Evolutionary conservation across 2,888 invertebrate genomes (phyloP), one percentile per base, ranked within the genome.

Genomic region (Camptogramma bilineatum): DNA sequence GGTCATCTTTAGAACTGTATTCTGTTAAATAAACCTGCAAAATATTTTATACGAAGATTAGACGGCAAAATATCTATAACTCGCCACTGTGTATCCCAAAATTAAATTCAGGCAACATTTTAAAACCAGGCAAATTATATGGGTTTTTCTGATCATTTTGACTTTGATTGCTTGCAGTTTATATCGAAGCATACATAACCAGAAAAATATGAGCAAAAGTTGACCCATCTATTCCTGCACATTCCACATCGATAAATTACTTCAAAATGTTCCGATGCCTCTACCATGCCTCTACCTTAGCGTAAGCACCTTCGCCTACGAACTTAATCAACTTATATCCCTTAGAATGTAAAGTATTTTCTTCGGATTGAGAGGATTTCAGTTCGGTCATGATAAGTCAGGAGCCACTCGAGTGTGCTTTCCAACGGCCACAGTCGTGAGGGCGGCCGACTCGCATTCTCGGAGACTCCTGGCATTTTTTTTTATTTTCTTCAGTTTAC

Each of bases 261-360:
- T 46, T 46, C 0, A 46, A 2, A 18, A 28, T 13, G 10, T 13
- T 13, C 17, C 62, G 47, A 63, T 59, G 44, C 42, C 39, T 51
- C 57, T 66, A 96, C 97, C 93, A 63, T 59, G 44, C 42, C 39
- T 51, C 57, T 66, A 96, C 97, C 93, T 96, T 96, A n/a, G 96
- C 96, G 77, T 96, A 97, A 16, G 96, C 96, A 60, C 97, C 97
- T 91, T 96, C 96, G 7, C 96, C 97, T 61, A 97, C 81, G 81
- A 95, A 94, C 83, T 94, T 95, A 9, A 94, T 62, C 60, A 96
- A 82, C 76, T 93, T 94, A 80, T 96, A 96, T 63, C 96, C 96
- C 81, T 92, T 93, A 28, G 86, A 74, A 73, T 85, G 77, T 69
- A 93, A 86, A 68, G 92, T 92, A 76, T 87, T 86, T 82, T 92